A percentile compares a stretch with the other conserved stretches of the same genome.
These are phyloP conservation scores for Microhierax caerulescens DNA, from an alignment of 2,797 vertebrate genomes.

Conservation along the genomic window DNA sequence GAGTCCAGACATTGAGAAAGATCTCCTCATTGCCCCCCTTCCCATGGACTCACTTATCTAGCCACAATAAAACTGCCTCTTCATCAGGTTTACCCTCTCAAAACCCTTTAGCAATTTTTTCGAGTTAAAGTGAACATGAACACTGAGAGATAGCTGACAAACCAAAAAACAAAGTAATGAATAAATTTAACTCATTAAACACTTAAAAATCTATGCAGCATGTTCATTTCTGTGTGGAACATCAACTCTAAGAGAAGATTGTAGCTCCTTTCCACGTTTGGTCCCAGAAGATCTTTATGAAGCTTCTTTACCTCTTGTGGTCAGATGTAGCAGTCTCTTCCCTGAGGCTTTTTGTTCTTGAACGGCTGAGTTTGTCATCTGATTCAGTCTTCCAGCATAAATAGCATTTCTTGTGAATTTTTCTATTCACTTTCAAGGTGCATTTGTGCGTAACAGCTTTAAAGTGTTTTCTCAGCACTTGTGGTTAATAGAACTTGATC, in stretches of 20 bases:
- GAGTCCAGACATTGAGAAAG: neutral
- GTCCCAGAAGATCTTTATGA: neutral
- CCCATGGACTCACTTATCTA: neutral
- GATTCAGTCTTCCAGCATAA: neutral
- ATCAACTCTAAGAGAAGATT: neutral
- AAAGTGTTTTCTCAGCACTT: constrained; percentile 49
- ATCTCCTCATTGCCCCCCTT: neutral
- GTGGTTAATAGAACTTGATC: constrained; percentile 47
- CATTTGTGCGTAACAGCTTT: constrained; percentile 18
- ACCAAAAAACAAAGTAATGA: neutral
- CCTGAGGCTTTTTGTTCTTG: neutral
- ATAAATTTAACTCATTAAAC: neutral
- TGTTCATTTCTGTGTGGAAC: neutral
- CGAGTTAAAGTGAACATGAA: neutral
- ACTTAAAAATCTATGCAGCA: neutral
- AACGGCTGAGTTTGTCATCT: neutral
- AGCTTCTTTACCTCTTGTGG: neutral
- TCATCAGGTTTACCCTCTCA: neutral
- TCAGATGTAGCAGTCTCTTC: neutral
- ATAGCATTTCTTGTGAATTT: constrained; percentile 6
- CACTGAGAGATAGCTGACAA: neutral
- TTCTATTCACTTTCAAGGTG: constrained; percentile 19
- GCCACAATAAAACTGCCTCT: neutral
- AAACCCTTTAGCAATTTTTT: neutral
- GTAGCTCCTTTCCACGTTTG: neutral